These are phyloP conservation scores for Cryptus armator DNA, from an alignment of 2,888 invertebrate genomes.

Conservation along the genomic window DNA sequence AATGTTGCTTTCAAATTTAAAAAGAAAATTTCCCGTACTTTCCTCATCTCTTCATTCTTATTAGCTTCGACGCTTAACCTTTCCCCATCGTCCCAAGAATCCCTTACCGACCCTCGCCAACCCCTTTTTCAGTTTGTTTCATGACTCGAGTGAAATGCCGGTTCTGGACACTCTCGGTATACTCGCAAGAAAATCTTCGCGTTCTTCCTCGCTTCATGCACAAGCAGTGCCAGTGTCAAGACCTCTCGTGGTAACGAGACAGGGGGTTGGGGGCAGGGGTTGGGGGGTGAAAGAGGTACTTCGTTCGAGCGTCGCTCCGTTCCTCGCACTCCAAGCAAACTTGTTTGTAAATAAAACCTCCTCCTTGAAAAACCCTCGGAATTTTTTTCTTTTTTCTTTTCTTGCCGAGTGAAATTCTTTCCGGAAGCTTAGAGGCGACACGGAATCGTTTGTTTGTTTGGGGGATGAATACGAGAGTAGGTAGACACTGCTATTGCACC, in stretches of 20 bases:
- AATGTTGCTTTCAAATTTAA: too few species aligned
- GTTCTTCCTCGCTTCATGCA: background rate
- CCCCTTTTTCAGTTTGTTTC: slow-evolving; percentile 8
- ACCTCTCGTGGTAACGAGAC: slow-evolving; percentile 3
- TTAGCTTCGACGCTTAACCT: background rate
- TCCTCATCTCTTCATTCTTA: background rate
- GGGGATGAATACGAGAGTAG: slow-evolving; percentile 28
- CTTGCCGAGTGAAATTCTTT: slow-evolving; percentile 51
- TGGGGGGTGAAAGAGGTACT: background rate
- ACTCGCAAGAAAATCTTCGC: background rate
- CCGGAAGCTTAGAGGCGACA: slow-evolving; percentile 40
- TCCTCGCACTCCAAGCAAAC: slow-evolving; percentile 21
- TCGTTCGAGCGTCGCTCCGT: slow-evolving; percentile 22
- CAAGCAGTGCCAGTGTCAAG: slow-evolving; percentile 25
- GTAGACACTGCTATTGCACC: slow-evolving; percentile 18
- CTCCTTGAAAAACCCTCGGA: slow-evolving; percentile 23
- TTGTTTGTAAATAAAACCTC: slow-evolving; percentile 60
- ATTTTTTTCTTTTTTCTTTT: slow-evolving; percentile 3
- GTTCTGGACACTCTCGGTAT: background rate
- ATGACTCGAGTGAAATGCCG: background rate
- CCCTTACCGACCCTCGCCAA: background rate
- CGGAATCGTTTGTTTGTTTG: slow-evolving; percentile 46
- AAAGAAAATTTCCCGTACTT: background rate
- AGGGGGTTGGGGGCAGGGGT: background rate
- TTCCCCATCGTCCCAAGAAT: background rate